Evolutionary conservation across 1,140 invertebrate species (phyloP), one percentile per base, ranked within the genome.

Genomic region (Leptinotarsa defecta): DNA sequence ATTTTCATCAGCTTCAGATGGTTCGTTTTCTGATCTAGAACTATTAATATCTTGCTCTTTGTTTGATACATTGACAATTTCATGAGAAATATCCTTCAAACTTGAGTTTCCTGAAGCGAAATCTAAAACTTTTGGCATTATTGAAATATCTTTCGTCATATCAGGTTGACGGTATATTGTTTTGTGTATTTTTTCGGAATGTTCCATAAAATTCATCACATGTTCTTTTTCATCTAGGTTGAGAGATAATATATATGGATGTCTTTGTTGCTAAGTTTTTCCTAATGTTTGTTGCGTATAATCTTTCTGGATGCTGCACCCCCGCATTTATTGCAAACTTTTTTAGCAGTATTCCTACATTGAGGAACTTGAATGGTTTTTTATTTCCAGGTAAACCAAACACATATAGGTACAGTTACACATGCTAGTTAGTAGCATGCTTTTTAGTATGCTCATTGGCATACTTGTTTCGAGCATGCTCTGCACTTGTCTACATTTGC

Each of bases 71-170:
- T 57, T 17, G 13, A 57, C n/a, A 11, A 57, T 57, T 57, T 57
- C 34, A 11, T 17, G 52, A 13, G 49, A n/a, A 57, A 57, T 57
- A 17, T 57, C 52, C 6, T n/a, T 57, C 34, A 34, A 34, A 34
- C 34, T 2, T 34, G 34, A 34, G 52, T n/a, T 57, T 17, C 52
- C 52, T n/a, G 52, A 57, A n/a, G 52, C n/a, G 52, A n/a, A 57
- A n/a, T 57, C 52, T n/a, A 57, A 57, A 17, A 57, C n/a, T 57
- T 57, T 57, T 57, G 52, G 52, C 52, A 57, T 57, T 15, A 57
- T 57, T 57, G 52, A 15, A 17, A 57, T 57, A 57, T 57, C 13
- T 15, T n/a, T 57, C n/a, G 13, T 4, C 52, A 13, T n/a, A 57
- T 57, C 52, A 17, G 52, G 52, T n/a, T 57, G 52, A n/a, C 52